phyloP scores from a whole-genome alignment of 2,888 invertebrate species.

The Drosophila aldrichi region DNA sequence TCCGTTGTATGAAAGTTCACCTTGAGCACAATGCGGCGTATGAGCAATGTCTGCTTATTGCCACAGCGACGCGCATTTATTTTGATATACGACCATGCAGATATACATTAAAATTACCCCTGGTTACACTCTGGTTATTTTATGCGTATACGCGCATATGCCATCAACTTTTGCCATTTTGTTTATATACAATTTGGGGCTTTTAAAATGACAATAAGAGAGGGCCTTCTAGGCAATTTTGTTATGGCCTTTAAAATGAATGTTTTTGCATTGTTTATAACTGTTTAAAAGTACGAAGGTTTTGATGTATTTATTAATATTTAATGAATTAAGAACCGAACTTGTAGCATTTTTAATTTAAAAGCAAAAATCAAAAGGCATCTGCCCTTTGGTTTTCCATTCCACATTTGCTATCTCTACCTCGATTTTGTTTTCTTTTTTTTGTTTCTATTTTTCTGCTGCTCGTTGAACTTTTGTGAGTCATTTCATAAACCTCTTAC shows the following conservation, averaged over 20 bases:
- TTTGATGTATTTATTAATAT: neutral
- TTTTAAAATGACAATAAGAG: conserved; percentile 44
- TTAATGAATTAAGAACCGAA: neutral
- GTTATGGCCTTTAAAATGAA: neutral
- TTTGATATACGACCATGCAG: conserved; percentile 66
- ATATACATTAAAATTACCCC: conserved; percentile 59
- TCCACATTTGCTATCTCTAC: neutral
- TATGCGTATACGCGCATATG: conserved; percentile 22
- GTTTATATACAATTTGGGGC: conserved; percentile 53
- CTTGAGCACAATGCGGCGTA: conserved; percentile 65
- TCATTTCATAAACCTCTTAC: conserved; percentile 72
- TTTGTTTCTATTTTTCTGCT: conserved; percentile 1
- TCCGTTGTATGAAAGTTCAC: conserved; percentile 11
- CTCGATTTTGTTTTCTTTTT: no score
- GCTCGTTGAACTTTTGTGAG: conserved; percentile 21
- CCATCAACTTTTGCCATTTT: conserved; percentile 62
- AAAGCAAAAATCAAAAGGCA: neutral
- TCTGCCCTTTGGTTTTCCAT: neutral
- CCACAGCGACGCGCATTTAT: conserved; percentile 56
- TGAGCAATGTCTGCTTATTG: conserved; percentile 60
- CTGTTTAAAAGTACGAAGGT: neutral
- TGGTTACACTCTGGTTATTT: conserved; percentile 6
- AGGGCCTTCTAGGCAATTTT: neutral
- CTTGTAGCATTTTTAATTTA: conserved; percentile 7
- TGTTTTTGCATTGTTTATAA: neutral